Evolutionary conservation across 2,888 invertebrate genomes (phyloP).

Genomic region (Andrena chrysosceles): DNA sequence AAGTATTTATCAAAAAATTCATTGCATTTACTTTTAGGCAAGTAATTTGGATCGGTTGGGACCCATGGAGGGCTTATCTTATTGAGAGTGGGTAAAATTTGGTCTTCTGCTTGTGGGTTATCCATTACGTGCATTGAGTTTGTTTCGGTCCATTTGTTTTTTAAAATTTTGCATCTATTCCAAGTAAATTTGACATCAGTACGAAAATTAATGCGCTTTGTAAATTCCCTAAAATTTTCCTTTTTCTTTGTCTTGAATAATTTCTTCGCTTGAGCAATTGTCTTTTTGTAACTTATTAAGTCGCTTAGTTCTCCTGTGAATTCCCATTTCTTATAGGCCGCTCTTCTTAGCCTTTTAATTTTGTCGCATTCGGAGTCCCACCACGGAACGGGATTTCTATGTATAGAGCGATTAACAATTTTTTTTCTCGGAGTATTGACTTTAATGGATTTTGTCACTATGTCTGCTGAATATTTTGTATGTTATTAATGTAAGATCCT

Average conservation of each 20-base stretch:
- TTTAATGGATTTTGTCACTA: too few species aligned
- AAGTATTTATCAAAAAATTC: background rate
- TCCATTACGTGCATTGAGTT: background rate
- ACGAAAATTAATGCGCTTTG: background rate
- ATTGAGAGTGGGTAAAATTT: background rate
- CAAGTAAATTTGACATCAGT: background rate
- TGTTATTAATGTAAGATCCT: too few species aligned
- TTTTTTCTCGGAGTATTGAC: too few species aligned
- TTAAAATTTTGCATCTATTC: constrained; percentile 2
- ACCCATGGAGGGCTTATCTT: constrained; percentile 7
- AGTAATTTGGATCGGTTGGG: background rate
- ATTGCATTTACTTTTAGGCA: background rate
- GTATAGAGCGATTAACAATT: too few species aligned
- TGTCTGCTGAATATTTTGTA: too few species aligned
- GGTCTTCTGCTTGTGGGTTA: background rate
- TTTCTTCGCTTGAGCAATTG: background rate
- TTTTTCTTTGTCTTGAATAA: background rate
- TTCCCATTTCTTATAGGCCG: background rate
- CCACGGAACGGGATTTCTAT: too few species aligned
- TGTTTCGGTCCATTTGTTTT: constrained; percentile 1
- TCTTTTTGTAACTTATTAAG: background rate
- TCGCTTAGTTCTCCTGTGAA: background rate
- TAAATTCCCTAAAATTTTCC: background rate
- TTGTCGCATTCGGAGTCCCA: too few species aligned
- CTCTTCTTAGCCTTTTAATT: background rate